Evolutionary conservation across 2,797 vertebrate species (phyloP).

Genomic region (Dallia pectoralis): DNA sequence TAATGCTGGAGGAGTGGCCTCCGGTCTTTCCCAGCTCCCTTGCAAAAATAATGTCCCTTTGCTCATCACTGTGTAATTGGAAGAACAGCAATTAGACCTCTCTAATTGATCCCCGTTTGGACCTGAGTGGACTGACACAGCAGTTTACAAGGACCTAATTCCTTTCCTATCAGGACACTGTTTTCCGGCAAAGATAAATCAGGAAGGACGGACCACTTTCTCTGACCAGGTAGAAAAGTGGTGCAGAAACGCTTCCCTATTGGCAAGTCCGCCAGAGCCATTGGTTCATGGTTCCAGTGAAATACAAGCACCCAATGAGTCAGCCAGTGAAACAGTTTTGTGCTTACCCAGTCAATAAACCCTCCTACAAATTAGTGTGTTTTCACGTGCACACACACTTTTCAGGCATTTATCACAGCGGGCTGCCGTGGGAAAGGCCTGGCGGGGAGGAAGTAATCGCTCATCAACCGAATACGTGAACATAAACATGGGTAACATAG

Average conservation of each 20-base stretch:
- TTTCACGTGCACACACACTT: constrained; percentile 33
- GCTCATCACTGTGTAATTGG: constrained; percentile 49
- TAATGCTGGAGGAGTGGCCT: not conserved
- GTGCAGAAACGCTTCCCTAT: constrained; percentile 26
- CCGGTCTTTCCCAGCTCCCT: constrained; percentile 14
- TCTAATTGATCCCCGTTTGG: constrained; percentile 53
- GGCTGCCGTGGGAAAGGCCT: not conserved
- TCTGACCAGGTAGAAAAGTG: constrained; percentile 26
- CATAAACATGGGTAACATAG: no score
- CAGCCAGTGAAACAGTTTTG: constrained; percentile 45
- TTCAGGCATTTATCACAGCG: constrained; percentile 36
- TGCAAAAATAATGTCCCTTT: constrained; percentile 39
- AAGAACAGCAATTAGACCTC: constrained; percentile 53
- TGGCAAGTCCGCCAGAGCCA: constrained; percentile 18
- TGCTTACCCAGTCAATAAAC: constrained; percentile 51
- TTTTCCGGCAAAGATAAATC: constrained; percentile 45
- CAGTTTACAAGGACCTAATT: constrained; percentile 48
- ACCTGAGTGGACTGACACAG: constrained; percentile 43
- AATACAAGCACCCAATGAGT: constrained; percentile 47
- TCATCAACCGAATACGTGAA: no score
- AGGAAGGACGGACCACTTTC: constrained; percentile 28
- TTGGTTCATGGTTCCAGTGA: constrained; percentile 32
- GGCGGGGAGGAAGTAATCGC: not conserved
- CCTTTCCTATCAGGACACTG: constrained; percentile 24
- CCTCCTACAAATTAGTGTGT: constrained; percentile 38